Base-by-base conservation (phyloP, 2,888 invertebrate species). In the Plebejus melissa region DNA sequence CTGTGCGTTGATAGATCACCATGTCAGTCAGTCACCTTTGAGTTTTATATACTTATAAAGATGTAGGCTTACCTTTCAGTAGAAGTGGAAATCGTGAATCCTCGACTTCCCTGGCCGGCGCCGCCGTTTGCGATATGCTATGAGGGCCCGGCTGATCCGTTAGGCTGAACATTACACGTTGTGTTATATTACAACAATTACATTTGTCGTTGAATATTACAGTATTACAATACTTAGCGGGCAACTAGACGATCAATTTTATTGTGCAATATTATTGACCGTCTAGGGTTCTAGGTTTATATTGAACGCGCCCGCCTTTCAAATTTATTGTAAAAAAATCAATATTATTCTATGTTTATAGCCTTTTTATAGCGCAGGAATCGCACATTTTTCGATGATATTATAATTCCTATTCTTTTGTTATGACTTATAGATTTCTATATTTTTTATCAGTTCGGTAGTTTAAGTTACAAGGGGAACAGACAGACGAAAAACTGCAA, bases 71-170 rank as follows among this genome's bases (percentile, higher is more conserved):
- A 92, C 93, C 93, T 93, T 88, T 93, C 93, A 88, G 90, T 84
- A 87, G 93, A 93, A 85, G 93, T 91, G 86, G 93, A 93, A 83
- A 93, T 91, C 84, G 90, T 90, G 84, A 93, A 93, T 90, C 93
- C 89, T 88, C 90, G 82, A 80, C 83, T 84, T 88, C 90, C 79
- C 83, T 83, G 83, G 87, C 87, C 85, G 80, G 85, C 78, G 85
- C 87, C 88, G 85, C 91, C 91, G 90, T 86, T 86, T 84, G 91
- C 91, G 88, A 83, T 88, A 82, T 93, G 93, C 91, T 93, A 93
- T 91, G 93, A 93, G 82, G 88, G 80, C 81, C 87, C 86, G 87
- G 86, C 85, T 81, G 89, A 83, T 88, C 92, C 92, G 83, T 91
- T 90, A 88, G 86, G 89, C 92, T 91, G 87, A 69, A 90, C 89